Evolutionary conservation across 2,113 vertebrate genomes (phyloP).

Genomic region (Microtus pennsylvanicus): DNA sequence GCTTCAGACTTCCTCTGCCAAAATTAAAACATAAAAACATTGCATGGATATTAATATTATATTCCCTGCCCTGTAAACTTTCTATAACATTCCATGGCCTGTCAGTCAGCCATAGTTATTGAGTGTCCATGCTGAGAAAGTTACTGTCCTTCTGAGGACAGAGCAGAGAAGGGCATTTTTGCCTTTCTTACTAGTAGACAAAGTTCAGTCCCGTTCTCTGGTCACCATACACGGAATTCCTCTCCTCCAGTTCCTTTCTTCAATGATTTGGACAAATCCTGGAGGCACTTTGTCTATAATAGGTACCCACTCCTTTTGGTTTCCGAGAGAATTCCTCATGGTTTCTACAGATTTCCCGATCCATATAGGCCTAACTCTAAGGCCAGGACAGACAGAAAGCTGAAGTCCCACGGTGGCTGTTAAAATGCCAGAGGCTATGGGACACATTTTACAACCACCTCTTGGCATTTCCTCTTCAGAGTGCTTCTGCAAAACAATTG

Average conservation of each 20-base stretch:
- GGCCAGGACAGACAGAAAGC: background rate
- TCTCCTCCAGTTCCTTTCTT: background rate
- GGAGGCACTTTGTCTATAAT: background rate
- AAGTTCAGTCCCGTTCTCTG: background rate
- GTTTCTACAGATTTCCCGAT: background rate
- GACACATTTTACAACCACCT: background rate
- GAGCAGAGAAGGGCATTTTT: background rate
- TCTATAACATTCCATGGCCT: constrained; percentile 65
- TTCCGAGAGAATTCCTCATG: background rate
- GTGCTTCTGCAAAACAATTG: background rate
- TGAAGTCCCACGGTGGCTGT: background rate
- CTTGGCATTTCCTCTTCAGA: background rate
- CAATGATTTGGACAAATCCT: background rate
- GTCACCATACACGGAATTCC: background rate
- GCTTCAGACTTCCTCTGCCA: constrained; percentile 71
- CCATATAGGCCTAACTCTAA: background rate
- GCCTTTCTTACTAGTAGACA: background rate
- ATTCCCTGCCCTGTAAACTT: constrained; percentile 75
- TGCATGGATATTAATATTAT: constrained; percentile 82
- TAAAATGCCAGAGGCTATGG: background rate
- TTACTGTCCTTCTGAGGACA: constrained; percentile 40
- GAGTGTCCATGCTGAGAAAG: constrained; percentile 70
- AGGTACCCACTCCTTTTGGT: background rate
- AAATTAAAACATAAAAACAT: constrained; percentile 84
- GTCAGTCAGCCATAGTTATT: constrained; percentile 79